Base-by-base conservation (phyloP, 2,888 invertebrate species). In the Mesorhabditis sp. region DNA sequence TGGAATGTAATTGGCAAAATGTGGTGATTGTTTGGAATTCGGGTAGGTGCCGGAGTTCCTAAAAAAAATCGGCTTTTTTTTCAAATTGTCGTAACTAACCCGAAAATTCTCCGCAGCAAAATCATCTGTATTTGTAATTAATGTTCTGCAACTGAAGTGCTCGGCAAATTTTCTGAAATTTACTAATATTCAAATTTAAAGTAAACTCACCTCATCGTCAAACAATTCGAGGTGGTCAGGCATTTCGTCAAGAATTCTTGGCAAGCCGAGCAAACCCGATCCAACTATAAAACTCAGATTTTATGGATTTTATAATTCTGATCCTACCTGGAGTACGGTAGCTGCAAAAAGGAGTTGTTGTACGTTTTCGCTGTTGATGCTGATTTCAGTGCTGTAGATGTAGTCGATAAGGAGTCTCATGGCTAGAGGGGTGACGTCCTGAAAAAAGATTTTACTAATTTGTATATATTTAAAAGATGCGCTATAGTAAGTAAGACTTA, bases 301-400 rank as follows among this genome's bases (percentile, higher is more conserved):
- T 10, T 7, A 13, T 63, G 43, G 13, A 65, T 15, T 7, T 7
- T 10, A 65, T 7, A 41, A 65, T 13, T 28, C 28, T 28, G 62
- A 67, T 44, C 43, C 43, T 64, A 88, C 86, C 82, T 87, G 87
- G 5, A 88, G 81, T 67, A 88, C 86, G 41, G 87, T 86, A 3
- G 88, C 86, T 3, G 88, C 87, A 77, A 87, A 87, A 15, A 88
- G 80, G n/a, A 88, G 75, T 4, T 84, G 82, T 79, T 88, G 88
- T 5, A 87, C 88, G 77, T 87, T 87, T 7, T 86, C 86, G 4
- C 85, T 82, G 61, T 83, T 86, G 4, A 88, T 79, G 7, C 78
- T 74, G 42, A 88, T 84, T 70, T 84, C 84, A 45, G 86, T 85
- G 4, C 87, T 87, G 80, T 88, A 88, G 5, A 87, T 87, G 84